Base-by-base conservation (phyloP, 2,113 vertebrate genomes). In the Perca fluviatilis region DNA sequence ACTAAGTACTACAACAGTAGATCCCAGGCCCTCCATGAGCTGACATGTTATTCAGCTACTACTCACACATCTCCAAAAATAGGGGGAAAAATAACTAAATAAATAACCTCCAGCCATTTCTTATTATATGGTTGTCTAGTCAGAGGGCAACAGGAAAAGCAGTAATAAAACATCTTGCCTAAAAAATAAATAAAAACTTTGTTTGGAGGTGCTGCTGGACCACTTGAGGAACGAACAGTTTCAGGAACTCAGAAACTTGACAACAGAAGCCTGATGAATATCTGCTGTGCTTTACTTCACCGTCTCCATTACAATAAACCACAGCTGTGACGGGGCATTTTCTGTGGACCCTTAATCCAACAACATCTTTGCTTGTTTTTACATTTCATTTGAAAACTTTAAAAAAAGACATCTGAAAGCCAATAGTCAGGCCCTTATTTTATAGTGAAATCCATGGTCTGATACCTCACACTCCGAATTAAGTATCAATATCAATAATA, bases 81-180 rank as follows among this genome's bases (percentile, higher is more conserved):
- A 92, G 84, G 73, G 50, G 10, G 4, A 3, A 43, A 61, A 82
- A n/a, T n/a, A n/a, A n/a, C n/a, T n/a, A 53, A 23, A 30, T 88
- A 67, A 90, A 33, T 1, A 36, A 75, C 71, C 23, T 74, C 72
- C 77, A 87, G 75, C 82, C 79, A 91, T 92, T 93, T 93, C 92
- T 90, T 93, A 81, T 92, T 92, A 90, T 84, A 83, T 85, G 78
- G 72, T 81, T 58, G 90, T 94, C 90, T 94, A 90, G 92, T 93
- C 91, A 89, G 86, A 91, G 82, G 77, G 93, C 79, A 92, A 92
- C 85, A 87, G 92, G 89, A 92, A 95, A 93, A 80, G 76, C 82
- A 85, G 90, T 86, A 91, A 91, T 86, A 93, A 91, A 92, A 91
- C 19, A 82, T 92, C 90, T 89, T 86, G 83, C 78, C 89, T 90